Conservation (phyloP, 2,888 invertebrate species). For the Tryphoninae sp. region DNA sequence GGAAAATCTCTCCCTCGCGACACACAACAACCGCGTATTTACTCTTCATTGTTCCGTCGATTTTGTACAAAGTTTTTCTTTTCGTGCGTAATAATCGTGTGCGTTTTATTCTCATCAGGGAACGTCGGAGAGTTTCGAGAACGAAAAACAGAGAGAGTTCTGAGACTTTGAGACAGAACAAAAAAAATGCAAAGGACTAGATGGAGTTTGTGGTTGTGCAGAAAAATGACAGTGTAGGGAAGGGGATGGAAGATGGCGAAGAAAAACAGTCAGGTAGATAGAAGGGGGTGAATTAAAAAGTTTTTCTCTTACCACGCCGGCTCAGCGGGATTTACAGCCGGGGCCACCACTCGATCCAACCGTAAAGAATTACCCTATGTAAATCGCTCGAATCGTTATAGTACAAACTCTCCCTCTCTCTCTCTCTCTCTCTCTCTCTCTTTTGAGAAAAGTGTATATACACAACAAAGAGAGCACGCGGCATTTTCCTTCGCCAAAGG, state of each 20-base stretch:
- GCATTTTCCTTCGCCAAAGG: slow-evolving; percentile 67
- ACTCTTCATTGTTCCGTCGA: slow-evolving; percentile 32
- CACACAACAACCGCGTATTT: slow-evolving; percentile 31
- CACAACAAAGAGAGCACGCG: slow-evolving; percentile 54
- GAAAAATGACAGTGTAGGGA: slow-evolving; percentile 49
- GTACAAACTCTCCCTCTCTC: slow-evolving; percentile 69
- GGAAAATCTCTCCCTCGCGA: background rate
- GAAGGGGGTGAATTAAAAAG: slow-evolving; percentile 64
- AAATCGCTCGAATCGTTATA: slow-evolving; percentile 74
- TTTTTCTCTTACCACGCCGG: slow-evolving; percentile 66
- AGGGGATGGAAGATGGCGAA: slow-evolving; percentile 45
- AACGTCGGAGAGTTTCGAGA: slow-evolving; percentile 7
- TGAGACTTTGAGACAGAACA: slow-evolving; percentile 10
- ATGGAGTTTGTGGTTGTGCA: slow-evolving; percentile 36
- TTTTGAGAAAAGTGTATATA: slow-evolving; percentile 58
- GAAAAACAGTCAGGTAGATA: slow-evolving; percentile 43
- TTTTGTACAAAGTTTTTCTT: slow-evolving; percentile 21
- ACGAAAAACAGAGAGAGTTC: slow-evolving; percentile 34
- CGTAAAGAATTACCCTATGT: slow-evolving; percentile 72
- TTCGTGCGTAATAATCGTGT: slow-evolving; percentile 17
- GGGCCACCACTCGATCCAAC: slow-evolving; percentile 54
- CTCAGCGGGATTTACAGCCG: slow-evolving; percentile 48
- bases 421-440: slow-evolving; percentile 53
- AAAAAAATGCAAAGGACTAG: slow-evolving; percentile 16
- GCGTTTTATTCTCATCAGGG: slow-evolving; percentile 47